Base-by-base conservation (phyloP, 2,888 invertebrate species). In the Chaitophorus viminalis region DNA sequence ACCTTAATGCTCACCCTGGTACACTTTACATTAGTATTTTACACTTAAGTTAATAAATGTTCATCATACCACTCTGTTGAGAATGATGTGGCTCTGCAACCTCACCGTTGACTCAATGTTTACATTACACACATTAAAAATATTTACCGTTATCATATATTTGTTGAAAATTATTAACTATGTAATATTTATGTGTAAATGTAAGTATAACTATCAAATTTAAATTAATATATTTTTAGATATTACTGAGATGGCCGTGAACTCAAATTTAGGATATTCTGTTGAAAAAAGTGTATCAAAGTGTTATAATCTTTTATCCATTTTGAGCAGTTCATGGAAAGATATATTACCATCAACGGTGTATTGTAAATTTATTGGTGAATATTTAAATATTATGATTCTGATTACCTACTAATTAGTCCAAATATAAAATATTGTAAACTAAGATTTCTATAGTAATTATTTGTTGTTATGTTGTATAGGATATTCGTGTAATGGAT, bases 291-390 rank as follows among this genome's bases (percentile, higher is more conserved):
- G 94, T n/a, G 92, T 98, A 60, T 93, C 96, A 14, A 97, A 97
- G 91, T 96, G 97, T 90, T 92, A 97, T 82, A 93, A 97, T 77
- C 97, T 97, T 91, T 92, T 98, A 90, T 95, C 96, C 90, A 92
- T 97, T 86, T 92, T 98, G 25, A 95, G 95, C 92, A 96, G 95
- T 89, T 96, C 98, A 17, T 98, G 98, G 98, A 93, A 94, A 89
- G 95, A 95, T 90, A 95, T 98, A 14, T 93, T 98, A 87, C 96
- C 97, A 0, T 92, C 93, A 84, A 94, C 94, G 89, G 94, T 96
- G 21, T 98, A 96, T 91, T 95, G 94, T 90, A 95, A 93, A 91
- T 93, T 94, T 76, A 93, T 95, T 65, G 95, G 94, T 90, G 91
- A 91, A 90, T 91, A 33, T 14, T 54, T 1, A n/a, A 29, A 72